Conservation (phyloP, 2,113 vertebrate species). For the Salvelinus alpinus region DNA sequence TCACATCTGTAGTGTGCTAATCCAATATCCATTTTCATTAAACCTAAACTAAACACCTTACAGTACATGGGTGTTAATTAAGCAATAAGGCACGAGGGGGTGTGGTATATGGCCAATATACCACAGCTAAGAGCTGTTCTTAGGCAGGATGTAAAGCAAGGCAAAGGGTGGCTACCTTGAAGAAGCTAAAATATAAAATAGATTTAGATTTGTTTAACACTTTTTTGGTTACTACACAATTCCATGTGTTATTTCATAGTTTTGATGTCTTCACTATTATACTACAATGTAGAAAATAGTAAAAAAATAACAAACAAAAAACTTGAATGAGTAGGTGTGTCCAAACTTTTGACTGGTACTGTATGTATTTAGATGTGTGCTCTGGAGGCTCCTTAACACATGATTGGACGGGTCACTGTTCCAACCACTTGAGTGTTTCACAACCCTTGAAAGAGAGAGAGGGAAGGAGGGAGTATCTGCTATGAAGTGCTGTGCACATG, state of each 20-base stretch:
- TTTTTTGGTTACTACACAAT: not conserved
- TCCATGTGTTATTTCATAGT: no score
- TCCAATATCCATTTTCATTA: not conserved
- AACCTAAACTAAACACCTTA: slow-evolving; percentile 10
- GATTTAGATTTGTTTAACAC: no score
- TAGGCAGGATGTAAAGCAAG: no score
- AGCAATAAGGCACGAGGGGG: not conserved
- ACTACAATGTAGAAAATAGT: no score
- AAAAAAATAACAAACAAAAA: not conserved
- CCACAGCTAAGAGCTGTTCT: no score
- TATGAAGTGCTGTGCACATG: slow-evolving; percentile 3
- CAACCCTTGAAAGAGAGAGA: not conserved
- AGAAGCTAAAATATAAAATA: no score
- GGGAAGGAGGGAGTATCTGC: not conserved
- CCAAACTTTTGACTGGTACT: no score
- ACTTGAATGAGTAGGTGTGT: not conserved
- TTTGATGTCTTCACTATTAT: no score
- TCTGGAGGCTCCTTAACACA: not conserved
- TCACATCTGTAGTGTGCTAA: no score
- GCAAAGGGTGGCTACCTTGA: no score
- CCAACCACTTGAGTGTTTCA: slow-evolving; percentile 3
- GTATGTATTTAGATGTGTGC: not conserved
- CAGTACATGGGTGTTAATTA: not conserved
- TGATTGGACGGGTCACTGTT: not conserved
- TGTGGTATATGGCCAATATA: no score